Conservation (phyloP, 2,797 vertebrate genomes). For the Chiloscyllium punctatum region DNA sequence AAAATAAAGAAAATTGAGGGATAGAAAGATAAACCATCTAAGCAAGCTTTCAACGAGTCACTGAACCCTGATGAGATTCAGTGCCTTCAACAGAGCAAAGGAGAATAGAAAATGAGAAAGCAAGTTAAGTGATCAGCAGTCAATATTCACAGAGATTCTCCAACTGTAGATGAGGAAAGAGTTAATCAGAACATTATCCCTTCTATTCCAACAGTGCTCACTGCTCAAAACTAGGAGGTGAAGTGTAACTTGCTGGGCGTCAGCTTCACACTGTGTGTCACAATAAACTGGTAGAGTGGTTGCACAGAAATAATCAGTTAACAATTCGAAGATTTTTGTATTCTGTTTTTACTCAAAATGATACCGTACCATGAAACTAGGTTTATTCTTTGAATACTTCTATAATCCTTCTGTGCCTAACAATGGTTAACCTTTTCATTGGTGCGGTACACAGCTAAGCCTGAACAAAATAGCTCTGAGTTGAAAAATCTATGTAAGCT, state of each 20-base stretch:
- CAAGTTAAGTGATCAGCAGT: neutral
- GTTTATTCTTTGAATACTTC: neutral
- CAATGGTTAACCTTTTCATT: neutral
- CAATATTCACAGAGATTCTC: neutral
- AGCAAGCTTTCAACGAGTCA: neutral
- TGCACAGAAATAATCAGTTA: neutral
- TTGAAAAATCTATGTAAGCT: neutral
- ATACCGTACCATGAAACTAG: neutral
- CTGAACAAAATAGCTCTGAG: neutral
- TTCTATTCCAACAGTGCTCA: neutral
- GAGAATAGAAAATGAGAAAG: neutral
- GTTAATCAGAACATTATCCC: neutral
- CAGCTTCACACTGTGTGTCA: neutral
- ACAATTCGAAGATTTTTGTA: neutral
- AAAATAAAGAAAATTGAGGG: neutral
- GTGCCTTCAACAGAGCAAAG: neutral
- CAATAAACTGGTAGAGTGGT: neutral
- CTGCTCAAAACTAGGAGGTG: neutral
- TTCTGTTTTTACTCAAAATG: neutral
- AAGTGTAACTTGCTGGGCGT: neutral
- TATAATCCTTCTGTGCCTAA: neutral
- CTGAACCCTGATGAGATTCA: neutral
- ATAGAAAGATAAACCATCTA: neutral
- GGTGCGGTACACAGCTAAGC: neutral
- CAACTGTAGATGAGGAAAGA: neutral